A percentile compares a stretch with the other conserved stretches of the same genome.
Evolutionary conservation across 64 coral and sea anemone genomes (phyloP).

Genomic region (Montipora efflorescens): DNA sequence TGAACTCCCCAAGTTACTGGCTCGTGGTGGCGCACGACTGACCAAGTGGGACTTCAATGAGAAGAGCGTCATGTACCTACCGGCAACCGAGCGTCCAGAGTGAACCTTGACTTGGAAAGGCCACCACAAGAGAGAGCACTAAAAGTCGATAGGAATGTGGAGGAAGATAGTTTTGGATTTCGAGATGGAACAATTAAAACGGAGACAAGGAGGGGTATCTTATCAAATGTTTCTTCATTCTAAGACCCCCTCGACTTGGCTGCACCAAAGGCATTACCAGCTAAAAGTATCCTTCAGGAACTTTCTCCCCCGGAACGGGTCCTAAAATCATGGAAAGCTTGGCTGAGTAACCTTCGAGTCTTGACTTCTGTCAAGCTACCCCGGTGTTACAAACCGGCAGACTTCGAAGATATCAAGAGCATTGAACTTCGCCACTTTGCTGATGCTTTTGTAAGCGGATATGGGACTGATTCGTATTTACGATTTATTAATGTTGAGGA

Average conservation of each 20-base stretch:
- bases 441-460: slow-evolving; percentile 43
- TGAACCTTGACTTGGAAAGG: slow-evolving; percentile 17
- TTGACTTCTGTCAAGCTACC: slow-evolving; percentile 33
- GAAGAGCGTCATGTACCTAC: background rate
- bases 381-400: slow-evolving; percentile 46
- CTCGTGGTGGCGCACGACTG: too few relatives aligned
- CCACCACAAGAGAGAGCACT: slow-evolving; percentile 25
- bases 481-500: background rate
- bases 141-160: background rate
- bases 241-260: slow-evolving; percentile 51
- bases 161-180: slow-evolving; percentile 33
- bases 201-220: slow-evolving; percentile 29
- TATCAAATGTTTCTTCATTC: slow-evolving; percentile 39
- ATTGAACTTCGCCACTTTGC: background rate
- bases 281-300: background rate
- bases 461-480: slow-evolving; percentile 55
- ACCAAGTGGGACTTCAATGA: background rate
- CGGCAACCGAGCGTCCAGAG: background rate
- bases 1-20: too few relatives aligned
- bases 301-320: background rate
- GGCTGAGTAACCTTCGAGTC: background rate
- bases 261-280: background rate
- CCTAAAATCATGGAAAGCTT: background rate
- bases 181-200: background rate
- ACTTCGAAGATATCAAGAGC: slow-evolving; percentile 43